These are phyloP conservation scores for Encarsia formosa DNA, from an alignment of 2,888 invertebrate genomes.

Conservation along the genomic window DNA sequence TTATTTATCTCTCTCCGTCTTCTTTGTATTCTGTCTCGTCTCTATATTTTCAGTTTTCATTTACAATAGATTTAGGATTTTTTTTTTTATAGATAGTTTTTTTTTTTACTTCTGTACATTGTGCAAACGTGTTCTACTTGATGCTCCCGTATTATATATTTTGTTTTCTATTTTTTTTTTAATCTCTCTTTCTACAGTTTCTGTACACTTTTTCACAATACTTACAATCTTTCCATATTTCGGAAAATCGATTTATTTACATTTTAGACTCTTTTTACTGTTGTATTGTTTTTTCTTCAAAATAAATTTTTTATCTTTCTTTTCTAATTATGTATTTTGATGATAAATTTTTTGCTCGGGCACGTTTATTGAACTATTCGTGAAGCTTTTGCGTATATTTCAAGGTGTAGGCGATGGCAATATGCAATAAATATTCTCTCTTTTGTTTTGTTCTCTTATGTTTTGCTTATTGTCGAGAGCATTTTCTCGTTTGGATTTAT, in stretches of 20 bases:
- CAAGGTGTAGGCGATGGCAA: background rate
- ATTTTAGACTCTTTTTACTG: background rate
- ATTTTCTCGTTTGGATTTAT: background rate
- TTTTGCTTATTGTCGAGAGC: conserved; percentile 19
- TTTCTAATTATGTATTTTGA: background rate
- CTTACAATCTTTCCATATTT: conserved; percentile 16
- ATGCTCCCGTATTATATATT: conserved; percentile 26
- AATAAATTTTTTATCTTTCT: background rate
- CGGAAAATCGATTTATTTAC: conserved; percentile 22
- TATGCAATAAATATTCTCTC: background rate
- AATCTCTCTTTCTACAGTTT: conserved; percentile 15
- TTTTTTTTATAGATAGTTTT: background rate
- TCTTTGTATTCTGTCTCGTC: conserved; percentile 22
- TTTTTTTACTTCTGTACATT: conserved; percentile 13
- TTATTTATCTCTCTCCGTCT: conserved; percentile 10
- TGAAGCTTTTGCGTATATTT: no score
- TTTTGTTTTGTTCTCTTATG: background rate
- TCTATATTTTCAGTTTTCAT: background rate
- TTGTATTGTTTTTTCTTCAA: conserved; percentile 1
- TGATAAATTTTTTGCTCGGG: no score
- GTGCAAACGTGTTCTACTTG: conserved; percentile 27
- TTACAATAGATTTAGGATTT: background rate
- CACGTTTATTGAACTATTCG: no score
- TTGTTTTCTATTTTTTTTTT: conserved; percentile 17
- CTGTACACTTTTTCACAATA: conserved; percentile 14